A percentile compares a stretch with the other conserved stretches of the same genome.
Evolutionary conservation across 53 echinoderm and acorn worm species (phyloP).

Genomic region (Mesocentrotus franciscanus): DNA sequence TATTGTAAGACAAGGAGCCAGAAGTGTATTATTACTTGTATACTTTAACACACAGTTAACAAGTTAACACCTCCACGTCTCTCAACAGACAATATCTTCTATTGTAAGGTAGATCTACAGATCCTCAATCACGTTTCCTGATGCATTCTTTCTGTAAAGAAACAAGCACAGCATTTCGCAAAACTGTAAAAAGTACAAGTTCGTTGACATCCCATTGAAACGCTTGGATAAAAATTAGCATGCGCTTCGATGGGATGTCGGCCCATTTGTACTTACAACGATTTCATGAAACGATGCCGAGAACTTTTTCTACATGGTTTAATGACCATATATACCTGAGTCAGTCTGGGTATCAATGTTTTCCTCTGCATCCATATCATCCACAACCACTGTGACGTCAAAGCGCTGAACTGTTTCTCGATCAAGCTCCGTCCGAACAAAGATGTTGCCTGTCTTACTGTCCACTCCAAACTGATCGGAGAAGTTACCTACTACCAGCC

Average conservation of each 20-base stretch:
- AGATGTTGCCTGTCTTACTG: conserved; percentile 60
- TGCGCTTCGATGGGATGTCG: no score
- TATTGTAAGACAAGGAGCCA: no score
- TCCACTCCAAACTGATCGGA: conserved; percentile 63
- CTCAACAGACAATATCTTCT: no score
- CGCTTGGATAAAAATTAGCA: no score
- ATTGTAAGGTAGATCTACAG: neutral
- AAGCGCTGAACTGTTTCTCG: conserved; percentile 64
- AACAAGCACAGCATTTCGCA: neutral
- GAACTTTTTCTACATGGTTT: neutral
- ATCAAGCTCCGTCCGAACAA: conserved; percentile 58
- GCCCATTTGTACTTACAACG: no score
- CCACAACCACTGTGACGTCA: conserved; percentile 61
- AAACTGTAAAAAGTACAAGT: no score
- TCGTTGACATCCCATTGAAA: no score
- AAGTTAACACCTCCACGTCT: no score
- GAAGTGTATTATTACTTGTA: no score
- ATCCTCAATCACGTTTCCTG: neutral
- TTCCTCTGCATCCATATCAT: conserved; percentile 63
- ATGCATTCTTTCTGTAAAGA: neutral
- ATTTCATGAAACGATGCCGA: neutral
- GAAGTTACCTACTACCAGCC: neutral
- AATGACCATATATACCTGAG: conserved; percentile 49
- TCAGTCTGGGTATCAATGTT: conserved; percentile 24
- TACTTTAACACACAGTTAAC: no score